These are phyloP conservation scores for Dryas iulia DNA, from an alignment of 1,140 invertebrate species.

Conservation along the genomic window DNA sequence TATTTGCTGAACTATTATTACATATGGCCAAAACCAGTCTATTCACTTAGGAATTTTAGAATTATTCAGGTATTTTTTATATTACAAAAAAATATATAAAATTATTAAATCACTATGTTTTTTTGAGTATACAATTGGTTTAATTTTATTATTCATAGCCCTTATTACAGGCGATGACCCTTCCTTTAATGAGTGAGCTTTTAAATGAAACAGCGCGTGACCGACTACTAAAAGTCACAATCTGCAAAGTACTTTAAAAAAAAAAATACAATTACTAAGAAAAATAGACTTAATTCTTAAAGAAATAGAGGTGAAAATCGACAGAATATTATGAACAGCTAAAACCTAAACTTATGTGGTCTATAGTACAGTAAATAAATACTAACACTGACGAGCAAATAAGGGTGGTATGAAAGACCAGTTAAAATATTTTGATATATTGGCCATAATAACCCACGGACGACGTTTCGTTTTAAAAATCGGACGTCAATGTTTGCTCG, in stretches of 20 bases:
- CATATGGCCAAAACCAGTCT: too few relatives aligned
- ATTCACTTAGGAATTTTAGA: too few relatives aligned
- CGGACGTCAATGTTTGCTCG: slow-evolving; percentile 55
- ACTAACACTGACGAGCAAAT: slow-evolving; percentile 46
- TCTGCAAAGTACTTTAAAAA: neutral
- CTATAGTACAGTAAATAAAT: slow-evolving; percentile 29
- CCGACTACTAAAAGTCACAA: slow-evolving; percentile 23
- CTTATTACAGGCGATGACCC: slow-evolving; percentile 21
- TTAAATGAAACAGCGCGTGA: slow-evolving; percentile 39
- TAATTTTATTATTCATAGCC: slow-evolving; percentile 1
- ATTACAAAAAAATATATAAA: neutral
- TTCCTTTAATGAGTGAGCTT: slow-evolving; percentile 34
- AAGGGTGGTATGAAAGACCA: slow-evolving; percentile 59
- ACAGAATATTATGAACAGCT: neutral
- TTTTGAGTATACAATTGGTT: slow-evolving; percentile 6
- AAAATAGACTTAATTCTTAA: neutral
- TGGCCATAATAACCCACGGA: slow-evolving; percentile 65
- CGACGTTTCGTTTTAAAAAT: slow-evolving; percentile 63
- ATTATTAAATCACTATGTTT: neutral
- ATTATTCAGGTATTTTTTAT: neutral
- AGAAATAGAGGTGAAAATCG: neutral
- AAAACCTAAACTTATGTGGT: neutral
- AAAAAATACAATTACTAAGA: neutral
- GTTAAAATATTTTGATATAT: slow-evolving; percentile 77
- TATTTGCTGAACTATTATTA: too few relatives aligned